These are phyloP conservation scores for Macroteleia sp. DNA, from an alignment of 2,888 invertebrate genomes.

Conservation along the genomic window DNA sequence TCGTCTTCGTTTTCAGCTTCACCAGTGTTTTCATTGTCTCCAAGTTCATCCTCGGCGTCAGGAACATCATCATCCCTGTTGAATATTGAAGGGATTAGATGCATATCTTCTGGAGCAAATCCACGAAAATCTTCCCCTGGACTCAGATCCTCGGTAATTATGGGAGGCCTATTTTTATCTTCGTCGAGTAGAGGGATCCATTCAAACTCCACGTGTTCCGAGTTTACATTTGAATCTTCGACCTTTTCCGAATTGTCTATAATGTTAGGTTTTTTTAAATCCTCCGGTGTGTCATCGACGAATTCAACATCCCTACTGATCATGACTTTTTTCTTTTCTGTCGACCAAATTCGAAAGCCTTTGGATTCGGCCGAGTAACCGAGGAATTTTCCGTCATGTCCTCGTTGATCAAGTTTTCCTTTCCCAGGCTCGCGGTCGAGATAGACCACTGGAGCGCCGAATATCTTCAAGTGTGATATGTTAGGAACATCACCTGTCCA, in stretches of 20 bases:
- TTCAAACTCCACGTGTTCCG: neutral
- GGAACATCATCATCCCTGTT: no score
- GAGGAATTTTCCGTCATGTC: constrained; percentile 1
- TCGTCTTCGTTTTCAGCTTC: no score
- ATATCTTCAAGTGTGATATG: neutral
- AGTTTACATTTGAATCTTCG: neutral
- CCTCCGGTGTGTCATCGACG: neutral
- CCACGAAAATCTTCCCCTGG: no score
- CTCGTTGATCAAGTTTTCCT: constrained; percentile 2
- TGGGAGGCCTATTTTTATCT: neutral
- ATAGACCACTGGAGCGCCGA: neutral
- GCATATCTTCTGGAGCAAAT: no score
- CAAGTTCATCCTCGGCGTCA: no score
- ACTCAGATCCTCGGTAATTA: no score
- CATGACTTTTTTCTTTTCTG: neutral
- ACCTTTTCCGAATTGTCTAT: neutral
- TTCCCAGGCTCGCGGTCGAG: neutral
- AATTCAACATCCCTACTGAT: constrained; percentile 5
- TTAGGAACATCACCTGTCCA: neutral
- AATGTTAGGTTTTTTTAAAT: neutral
- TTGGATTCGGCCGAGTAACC: constrained; percentile 14
- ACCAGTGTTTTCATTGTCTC: no score
- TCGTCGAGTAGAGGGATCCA: neutral
- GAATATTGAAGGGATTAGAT: no score
- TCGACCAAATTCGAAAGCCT: neutral